Conservation (phyloP, 2,797 vertebrate species). For the Chaunax sp. region DNA sequence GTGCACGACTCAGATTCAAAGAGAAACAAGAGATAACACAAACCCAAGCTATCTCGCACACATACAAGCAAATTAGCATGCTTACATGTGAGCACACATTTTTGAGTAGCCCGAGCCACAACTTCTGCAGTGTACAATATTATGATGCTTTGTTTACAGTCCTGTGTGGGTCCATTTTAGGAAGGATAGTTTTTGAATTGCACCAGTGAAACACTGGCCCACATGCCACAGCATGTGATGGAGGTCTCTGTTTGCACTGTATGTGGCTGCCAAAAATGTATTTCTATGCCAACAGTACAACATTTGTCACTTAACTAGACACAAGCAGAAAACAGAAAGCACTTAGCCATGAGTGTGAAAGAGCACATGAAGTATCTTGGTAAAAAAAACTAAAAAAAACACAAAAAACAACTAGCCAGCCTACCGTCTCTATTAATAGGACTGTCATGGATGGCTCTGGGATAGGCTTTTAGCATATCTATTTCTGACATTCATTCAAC, state of each 20-base stretch:
- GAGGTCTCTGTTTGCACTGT: slow-evolving; percentile 42
- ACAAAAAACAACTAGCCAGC: slow-evolving; percentile 28
- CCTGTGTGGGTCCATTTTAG: slow-evolving; percentile 41
- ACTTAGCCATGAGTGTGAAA: slow-evolving; percentile 65
- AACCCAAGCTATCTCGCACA: slow-evolving; percentile 10
- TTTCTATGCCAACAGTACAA: slow-evolving; percentile 47
- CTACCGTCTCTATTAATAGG: slow-evolving; percentile 74
- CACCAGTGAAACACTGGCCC: slow-evolving; percentile 52
- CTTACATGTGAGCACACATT: slow-evolving; percentile 39
- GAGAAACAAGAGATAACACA: slow-evolving; percentile 42
- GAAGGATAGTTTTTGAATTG: slow-evolving; percentile 17
- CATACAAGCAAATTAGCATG: slow-evolving; percentile 26
- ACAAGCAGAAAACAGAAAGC: slow-evolving; percentile 57
- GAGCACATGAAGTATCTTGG: slow-evolving; percentile 58
- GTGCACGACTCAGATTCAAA: slow-evolving; percentile 48
- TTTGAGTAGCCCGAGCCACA: slow-evolving; percentile 26
- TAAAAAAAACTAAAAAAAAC: slow-evolving; percentile 24
- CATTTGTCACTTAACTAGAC: slow-evolving; percentile 56
- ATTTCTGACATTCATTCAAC: slow-evolving; percentile 82
- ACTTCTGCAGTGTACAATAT: slow-evolving; percentile 23
- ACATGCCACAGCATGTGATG: slow-evolving; percentile 69
- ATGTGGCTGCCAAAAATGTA: slow-evolving; percentile 37
- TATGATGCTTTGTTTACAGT: slow-evolving; percentile 34
- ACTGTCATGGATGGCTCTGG: slow-evolving; percentile 65
- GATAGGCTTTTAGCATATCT: slow-evolving; percentile 81